These are phyloP conservation scores for Pandemis heparana DNA, from an alignment of 2,888 invertebrate species.

Conservation along the genomic window DNA sequence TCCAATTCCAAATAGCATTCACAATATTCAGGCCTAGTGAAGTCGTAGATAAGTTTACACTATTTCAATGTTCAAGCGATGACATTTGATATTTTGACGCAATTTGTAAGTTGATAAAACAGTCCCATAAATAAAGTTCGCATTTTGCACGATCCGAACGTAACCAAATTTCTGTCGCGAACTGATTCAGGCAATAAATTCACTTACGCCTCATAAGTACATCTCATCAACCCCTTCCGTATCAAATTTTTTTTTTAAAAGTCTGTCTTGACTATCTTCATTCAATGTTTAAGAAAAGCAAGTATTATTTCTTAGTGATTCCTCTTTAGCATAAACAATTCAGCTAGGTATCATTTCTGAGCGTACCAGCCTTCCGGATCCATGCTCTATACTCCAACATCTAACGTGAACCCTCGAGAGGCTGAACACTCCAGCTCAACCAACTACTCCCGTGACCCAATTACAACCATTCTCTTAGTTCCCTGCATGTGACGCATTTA, in stretches of 20 bases:
- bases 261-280: too few relatives aligned
- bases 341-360: neutral
- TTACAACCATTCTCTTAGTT: conserved; percentile 32
- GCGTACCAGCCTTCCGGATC: neutral
- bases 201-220: too few relatives aligned
- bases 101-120: too few relatives aligned
- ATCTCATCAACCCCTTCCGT: too few relatives aligned
- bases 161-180: too few relatives aligned
- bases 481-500: conserved; percentile 38
- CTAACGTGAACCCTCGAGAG: conserved; percentile 12
- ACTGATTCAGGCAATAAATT: too few relatives aligned
- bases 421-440: conserved; percentile 5
- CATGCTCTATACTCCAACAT: neutral
- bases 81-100: too few relatives aligned
- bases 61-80: neutral
- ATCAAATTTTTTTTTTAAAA: too few relatives aligned
- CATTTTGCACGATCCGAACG: too few relatives aligned
- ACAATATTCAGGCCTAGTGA: neutral
- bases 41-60: neutral
- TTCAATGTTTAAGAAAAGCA: too few relatives aligned
- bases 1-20: neutral
- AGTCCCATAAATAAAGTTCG: too few relatives aligned
- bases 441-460: conserved; percentile 38
- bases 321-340: neutral
- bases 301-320: neutral